These are phyloP conservation scores for Bedellia somnulentella DNA, from an alignment of 2,888 invertebrate genomes.

Conservation along the genomic window DNA sequence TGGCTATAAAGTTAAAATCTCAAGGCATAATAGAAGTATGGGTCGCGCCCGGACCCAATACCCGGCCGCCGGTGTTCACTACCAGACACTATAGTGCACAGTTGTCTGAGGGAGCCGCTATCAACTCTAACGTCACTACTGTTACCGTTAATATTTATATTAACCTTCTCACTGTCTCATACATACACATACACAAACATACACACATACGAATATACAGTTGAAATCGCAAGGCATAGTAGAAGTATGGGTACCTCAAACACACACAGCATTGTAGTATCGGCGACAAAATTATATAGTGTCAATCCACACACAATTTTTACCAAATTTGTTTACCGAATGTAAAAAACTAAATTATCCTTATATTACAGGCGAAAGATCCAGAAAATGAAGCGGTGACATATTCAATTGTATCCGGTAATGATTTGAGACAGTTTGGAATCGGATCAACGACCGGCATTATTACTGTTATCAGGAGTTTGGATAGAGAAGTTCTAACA, in stretches of 20 bases:
- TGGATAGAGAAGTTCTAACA: slow-evolving; percentile 88
- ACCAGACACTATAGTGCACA: slow-evolving; percentile 83
- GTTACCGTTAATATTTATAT: slow-evolving; percentile 64
- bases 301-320: too few relatives aligned
- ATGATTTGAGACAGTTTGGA: slow-evolving; percentile 84
- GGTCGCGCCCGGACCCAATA: slow-evolving; percentile 83
- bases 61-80: slow-evolving; percentile 78
- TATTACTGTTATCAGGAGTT: slow-evolving; percentile 79
- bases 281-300: not conserved
- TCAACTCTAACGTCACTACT: slow-evolving; percentile 82
- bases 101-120: slow-evolving; percentile 86
- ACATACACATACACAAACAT: too few relatives aligned
- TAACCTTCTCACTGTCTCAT: too few relatives aligned
- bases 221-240: slow-evolving; percentile 83
- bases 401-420: slow-evolving; percentile 85
- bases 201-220: too few relatives aligned
- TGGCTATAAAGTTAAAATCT: too few relatives aligned
- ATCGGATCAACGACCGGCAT: slow-evolving; percentile 87
- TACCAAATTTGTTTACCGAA: too few relatives aligned
- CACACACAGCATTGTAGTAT: too few relatives aligned
- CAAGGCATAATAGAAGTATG: slow-evolving; percentile 86
- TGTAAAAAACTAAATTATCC: too few relatives aligned
- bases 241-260: slow-evolving; percentile 81
- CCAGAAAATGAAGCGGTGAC: slow-evolving; percentile 86
- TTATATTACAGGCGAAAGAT: slow-evolving; percentile 69